Evolutionary conservation across 2,888 invertebrate genomes (phyloP).

Genomic region (Lydus trimaculatus): DNA sequence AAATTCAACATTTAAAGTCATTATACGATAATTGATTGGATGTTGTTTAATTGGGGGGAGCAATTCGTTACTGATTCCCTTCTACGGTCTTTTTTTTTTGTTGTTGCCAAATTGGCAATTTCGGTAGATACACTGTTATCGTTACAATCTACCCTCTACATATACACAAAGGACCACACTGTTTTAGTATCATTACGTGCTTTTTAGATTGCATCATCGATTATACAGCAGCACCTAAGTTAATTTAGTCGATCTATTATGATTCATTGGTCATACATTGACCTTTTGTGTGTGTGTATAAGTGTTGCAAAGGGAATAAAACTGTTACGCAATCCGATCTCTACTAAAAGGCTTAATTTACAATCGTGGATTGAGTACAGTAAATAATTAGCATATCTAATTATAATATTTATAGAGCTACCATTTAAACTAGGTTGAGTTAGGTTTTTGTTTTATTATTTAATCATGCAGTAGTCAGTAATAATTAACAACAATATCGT

Average conservation of each 20-base stretch:
- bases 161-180: neutral
- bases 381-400: too few relatives aligned
- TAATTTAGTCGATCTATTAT: neutral
- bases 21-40: neutral
- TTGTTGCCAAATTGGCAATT: neutral
- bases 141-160: neutral
- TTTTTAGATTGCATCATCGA: neutral
- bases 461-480: too few relatives aligned
- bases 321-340: neutral
- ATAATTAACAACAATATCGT: too few relatives aligned
- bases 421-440: too few relatives aligned
- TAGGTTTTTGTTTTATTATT: too few relatives aligned
- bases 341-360: neutral
- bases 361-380: too few relatives aligned
- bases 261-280: neutral
- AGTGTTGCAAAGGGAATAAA: neutral
- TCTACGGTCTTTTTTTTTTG: too few relatives aligned
- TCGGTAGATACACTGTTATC: neutral
- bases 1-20: neutral
- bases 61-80: neutral
- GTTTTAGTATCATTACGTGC: constrained; percentile 1
- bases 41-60: neutral
- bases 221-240: too few relatives aligned
- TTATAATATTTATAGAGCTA: too few relatives aligned
- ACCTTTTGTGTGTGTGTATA: too few relatives aligned